Percentiles rank a stretch among this genome's conserved stretches.
These are phyloP conservation scores for Gallirallus australis DNA, from an alignment of 2,797 vertebrate genomes.

Conservation along the genomic window DNA sequence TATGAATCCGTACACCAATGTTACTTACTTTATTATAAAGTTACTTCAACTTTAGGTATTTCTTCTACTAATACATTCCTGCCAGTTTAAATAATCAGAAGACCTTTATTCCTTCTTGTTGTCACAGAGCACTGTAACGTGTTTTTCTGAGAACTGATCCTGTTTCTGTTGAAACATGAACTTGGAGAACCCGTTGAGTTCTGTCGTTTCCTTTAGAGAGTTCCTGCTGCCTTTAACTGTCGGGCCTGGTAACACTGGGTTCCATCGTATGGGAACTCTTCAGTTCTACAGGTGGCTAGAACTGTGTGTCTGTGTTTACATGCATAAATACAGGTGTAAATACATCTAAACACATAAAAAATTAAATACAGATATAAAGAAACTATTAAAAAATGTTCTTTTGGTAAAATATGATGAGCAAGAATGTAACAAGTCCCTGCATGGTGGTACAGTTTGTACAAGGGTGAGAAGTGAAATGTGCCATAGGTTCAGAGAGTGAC, in stretches of 20 bases:
- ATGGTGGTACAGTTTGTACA: neutral
- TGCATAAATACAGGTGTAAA: neutral
- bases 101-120: neutral
- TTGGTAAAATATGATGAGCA: neutral
- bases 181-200: neutral
- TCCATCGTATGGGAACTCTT: neutral
- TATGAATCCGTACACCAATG: neutral
- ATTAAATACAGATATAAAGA: neutral
- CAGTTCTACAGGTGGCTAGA: neutral
- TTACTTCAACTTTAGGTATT: neutral
- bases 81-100: neutral
- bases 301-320: neutral
- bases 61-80: neutral
- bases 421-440: neutral
- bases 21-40: neutral
- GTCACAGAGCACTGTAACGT: fast-evolving
- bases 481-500: neutral
- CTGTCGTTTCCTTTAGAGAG: neutral
- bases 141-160: neutral
- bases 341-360: neutral
- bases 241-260: neutral
- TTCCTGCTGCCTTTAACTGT: neutral
- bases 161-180: neutral
- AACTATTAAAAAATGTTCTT: neutral
- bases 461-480: neutral